These are phyloP conservation scores for Fissipunctia ypsillon DNA, from an alignment of 2,888 invertebrate species.

Conservation along the genomic window DNA sequence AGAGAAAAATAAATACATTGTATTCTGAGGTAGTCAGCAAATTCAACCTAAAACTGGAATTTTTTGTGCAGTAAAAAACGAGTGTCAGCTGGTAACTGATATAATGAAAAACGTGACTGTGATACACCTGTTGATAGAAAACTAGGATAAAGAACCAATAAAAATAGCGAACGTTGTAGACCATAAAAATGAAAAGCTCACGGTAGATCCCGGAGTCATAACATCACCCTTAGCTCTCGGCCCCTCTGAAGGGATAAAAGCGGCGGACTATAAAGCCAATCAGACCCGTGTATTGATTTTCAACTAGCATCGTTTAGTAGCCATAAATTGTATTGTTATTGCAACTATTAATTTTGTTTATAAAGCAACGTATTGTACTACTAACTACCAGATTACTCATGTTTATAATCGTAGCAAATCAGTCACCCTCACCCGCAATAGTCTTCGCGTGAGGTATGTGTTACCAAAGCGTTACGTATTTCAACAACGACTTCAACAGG, in stretches of 20 bases:
- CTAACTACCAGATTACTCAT: not conserved
- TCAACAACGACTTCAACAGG: not conserved
- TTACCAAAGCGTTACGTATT: not conserved
- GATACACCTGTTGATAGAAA: not conserved
- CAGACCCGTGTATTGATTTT: constrained; percentile 20
- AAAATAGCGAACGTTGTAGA: not conserved
- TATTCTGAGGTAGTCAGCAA: not conserved
- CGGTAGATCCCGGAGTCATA: not conserved
- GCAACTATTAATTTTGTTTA: constrained; percentile 27
- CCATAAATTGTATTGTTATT: constrained; percentile 24
- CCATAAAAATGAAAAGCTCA: not conserved
- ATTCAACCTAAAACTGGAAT: not conserved
- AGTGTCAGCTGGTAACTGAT: not conserved
- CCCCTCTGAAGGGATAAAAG: not conserved
- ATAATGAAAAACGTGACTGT: too few relatives aligned
- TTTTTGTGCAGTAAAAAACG: not conserved
- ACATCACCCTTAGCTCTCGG: not conserved
- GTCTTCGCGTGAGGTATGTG: not conserved
- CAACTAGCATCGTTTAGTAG: constrained; percentile 1
- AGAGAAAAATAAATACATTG: not conserved
- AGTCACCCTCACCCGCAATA: not conserved
- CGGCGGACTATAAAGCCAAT: constrained; percentile 1
- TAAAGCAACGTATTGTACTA: constrained; percentile 28
- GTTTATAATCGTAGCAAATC: constrained; percentile 13
- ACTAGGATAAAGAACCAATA: not conserved